Evolutionary conservation across 2,797 vertebrate genomes (phyloP), one percentile per base, ranked within the genome.

Genomic region (Lerista edwardsae): DNA sequence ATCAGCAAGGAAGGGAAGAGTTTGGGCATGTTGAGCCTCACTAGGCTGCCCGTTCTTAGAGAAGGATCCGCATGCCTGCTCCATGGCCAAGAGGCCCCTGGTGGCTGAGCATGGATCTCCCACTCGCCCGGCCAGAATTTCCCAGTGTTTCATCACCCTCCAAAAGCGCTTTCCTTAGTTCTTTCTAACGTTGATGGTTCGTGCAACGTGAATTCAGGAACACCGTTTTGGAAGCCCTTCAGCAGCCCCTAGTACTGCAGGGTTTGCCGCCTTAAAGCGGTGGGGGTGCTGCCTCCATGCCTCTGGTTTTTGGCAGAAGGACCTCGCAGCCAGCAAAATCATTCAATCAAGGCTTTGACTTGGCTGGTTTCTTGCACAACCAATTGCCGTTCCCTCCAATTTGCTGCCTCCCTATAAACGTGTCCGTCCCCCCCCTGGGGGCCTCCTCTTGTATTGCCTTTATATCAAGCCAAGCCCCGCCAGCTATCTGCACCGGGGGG

Each of bases 1-100:
- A 87, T 84, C 64, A n/a, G 31, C 89, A 92, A 92, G 88, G 1
- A 62, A 44, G 75, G 74, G 84, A 91, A 90, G 75, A 79, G 88
- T 82, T 81, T 68, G 76, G 78, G 84, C 91, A 47, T 57, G 89
- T 90, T 65, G 34, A 27, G 89, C 90, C 57, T 82, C 86, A 73
- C 77, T 90, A 87, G 82, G 82, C 73, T 0, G 0, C 88, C 85
- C 59, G 3, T 72, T 84, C 81, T 89, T 91, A 86, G 57, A 83
- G 81, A 65, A 86, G 77, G 15, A 5, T 57, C 80, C 87, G 69
- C 68, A 39, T 75, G 90, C 80, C 68, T 62, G 79, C 57, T 5
- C 27, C 29, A 75, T 19, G 17, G 19, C 9, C 29, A 44, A 12
- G 36, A 57, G 1, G 0, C 36, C 21, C 29, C 41, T 34, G 14